phyloP scores from a whole-genome alignment of 2,888 invertebrate genomes.

The Agrochola litura region DNA sequence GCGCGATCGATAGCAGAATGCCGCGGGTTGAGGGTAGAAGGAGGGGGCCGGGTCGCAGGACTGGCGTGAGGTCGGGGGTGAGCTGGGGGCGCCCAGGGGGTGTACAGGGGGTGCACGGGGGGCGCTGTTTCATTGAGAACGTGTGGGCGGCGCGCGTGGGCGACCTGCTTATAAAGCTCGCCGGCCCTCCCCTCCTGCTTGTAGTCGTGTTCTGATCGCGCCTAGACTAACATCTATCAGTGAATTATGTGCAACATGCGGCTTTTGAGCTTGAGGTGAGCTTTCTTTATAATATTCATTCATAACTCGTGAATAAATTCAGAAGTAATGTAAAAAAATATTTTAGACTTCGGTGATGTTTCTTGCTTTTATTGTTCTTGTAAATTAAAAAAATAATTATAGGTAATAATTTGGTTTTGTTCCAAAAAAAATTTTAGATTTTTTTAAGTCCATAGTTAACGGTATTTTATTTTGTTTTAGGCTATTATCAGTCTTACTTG shows the following conservation, averaged over 20 bases:
- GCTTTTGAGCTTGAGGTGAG: constrained; percentile 83
- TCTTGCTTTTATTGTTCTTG: not conserved
- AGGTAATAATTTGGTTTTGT: not conserved
- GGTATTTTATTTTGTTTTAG: constrained; percentile 75
- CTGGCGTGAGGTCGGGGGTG: constrained; percentile 65
- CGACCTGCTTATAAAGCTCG: constrained; percentile 86
- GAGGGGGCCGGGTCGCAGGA: constrained; percentile 68
- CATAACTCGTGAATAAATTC: constrained; percentile 14
- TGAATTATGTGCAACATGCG: constrained; percentile 84
- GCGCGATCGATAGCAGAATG: constrained; percentile 86
- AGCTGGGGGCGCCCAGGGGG: constrained; percentile 43
- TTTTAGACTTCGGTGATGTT: not conserved
- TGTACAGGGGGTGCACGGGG: constrained; percentile 62
- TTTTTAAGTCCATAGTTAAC: not conserved
- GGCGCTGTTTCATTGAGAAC: constrained; percentile 92
- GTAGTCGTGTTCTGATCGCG: constrained; percentile 83
- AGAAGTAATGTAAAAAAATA: not conserved
- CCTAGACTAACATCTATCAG: constrained; percentile 74
- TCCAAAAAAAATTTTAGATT: not conserved
- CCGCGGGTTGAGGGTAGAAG: constrained; percentile 74
- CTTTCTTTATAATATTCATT: constrained; percentile 44
- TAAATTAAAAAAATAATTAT: not conserved
- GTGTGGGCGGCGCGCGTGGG: constrained; percentile 92
- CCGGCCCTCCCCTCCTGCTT: constrained; percentile 80
- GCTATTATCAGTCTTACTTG: constrained; percentile 82